Evolutionary conservation across 2,113 vertebrate species (phyloP), one percentile per base, ranked within the genome.

Genomic region (Plectropomus leopardus): DNA sequence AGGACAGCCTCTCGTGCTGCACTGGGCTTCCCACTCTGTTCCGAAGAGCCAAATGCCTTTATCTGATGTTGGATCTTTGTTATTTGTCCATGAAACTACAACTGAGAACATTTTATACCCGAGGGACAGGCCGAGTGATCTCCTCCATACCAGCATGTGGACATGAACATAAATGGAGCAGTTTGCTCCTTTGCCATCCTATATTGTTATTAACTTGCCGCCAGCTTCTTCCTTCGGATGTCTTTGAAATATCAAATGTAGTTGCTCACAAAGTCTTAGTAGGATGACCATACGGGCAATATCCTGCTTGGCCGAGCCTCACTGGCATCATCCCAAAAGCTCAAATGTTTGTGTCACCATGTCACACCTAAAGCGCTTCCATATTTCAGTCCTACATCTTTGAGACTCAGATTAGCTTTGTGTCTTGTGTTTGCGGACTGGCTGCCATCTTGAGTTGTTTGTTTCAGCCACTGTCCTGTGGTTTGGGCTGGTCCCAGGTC

Each of bases 21-120:
- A 92, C 91, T 91, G 91, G 93, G 92, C 90, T 92, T 92, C 84
- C 87, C 84, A 90, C 88, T 94, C 91, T 91, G 85, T 91, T 92
- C 88, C 82, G 40, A 91, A 89, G 90, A 94, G 90, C 92, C 91
- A 93, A 92, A 93, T 86, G 88, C 89, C 83, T 90, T 85, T 85
- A 92, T 94, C 90, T 93, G 90, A 93, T 93, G 92, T 91, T 77
- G 86, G 75, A 92, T 94, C 93, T 95, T 93, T 94, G 92, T 94
- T 95, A 94, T 95, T 93, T 92, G 91, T 94, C 92, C 89, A 92
- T 94, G 91, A 93, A 95, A 93, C 86, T 92, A 94, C 93, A 94
- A 94, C 91, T 94, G 92, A 94, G 92, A 93, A 93, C 90, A 92
- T 91, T 80, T 83, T 94, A 91, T 93, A 92, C 89, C 92, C 89